Evolutionary conservation across 2,888 invertebrate species (phyloP), one percentile per base, ranked within the genome.

Genomic region (Saturnia japonica): DNA sequence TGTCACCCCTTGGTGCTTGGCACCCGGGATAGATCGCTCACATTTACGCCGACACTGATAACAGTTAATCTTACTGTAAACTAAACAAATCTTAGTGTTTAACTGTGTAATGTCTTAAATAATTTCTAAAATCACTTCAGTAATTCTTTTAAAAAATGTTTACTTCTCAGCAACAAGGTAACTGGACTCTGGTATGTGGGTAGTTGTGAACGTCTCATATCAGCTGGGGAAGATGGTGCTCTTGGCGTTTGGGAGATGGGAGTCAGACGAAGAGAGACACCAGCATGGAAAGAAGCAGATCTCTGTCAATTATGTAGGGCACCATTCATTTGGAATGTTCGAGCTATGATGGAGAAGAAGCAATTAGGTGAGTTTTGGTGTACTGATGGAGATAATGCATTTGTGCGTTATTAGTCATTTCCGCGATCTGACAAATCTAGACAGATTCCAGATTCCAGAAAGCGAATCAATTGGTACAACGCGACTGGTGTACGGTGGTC

Each of bases 251-350:
- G 99, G 99, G 98, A 99, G 89, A 98, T 99, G 98, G 96, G 96
- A 70, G 96, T 97, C 70, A 95, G 96, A 83, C 95, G 99, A 70
- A 96, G 97, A 82, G 98, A 99, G 95, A 99, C 99, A 0, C 99
- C 99, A 19, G 96, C 96, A 74, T 99, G 99, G 99, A 96, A 96
- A 75, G 99, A 99, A 86, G 96, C 98, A 62, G 99, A 99, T 89
- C 95, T 96, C 62, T 99, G 99, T 88, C 97, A 99, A 94, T 95
- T 98, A 72, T 99, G 99, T 89, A 96, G 97, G 70, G 95, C 97
- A 73, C 99, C 99, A 34, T 99, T 99, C 94, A 99, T 99, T 91
- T 99, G 99, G 99, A 99, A 99, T 91, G 95, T 99, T 69, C 96
- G 97, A 75, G 98, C 98, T 16, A 99, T 99, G 99, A 98, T 99